Evolutionary conservation across 1,140 invertebrate genomes (phyloP).

Genomic region (Solen grandis): DNA sequence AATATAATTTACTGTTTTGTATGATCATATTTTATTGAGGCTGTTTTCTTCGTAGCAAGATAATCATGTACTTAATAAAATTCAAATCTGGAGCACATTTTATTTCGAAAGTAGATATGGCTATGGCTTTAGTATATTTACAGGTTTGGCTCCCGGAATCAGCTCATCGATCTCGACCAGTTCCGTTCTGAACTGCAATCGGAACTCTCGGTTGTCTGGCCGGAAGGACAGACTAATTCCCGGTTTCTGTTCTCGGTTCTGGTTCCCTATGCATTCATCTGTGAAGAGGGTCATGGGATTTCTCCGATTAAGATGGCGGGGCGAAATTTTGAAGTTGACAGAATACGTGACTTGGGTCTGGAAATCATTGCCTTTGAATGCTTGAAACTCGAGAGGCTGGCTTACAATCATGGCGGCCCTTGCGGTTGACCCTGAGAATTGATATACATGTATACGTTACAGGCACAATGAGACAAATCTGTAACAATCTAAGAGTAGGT

Average conservation of each 20-base stretch:
- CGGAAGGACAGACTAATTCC: conserved; percentile 28
- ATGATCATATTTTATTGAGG: no score
- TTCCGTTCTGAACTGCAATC: conserved; percentile 35
- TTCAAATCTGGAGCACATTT: no score
- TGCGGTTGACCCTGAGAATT: conserved; percentile 20
- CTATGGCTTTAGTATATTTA: no score
- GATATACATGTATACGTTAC: no score
- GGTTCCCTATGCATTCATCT: conserved; percentile 24
- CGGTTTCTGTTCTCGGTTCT: conserved; percentile 25
- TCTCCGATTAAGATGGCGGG: background rate
- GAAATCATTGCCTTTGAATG: conserved; percentile 53
- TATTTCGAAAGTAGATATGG: no score
- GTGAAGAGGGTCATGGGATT: conserved; percentile 40
- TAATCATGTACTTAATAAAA: no score
- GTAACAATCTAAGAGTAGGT: no score
- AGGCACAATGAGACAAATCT: no score
- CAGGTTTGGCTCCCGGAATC: conserved; percentile 26
- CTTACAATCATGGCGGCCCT: conserved; percentile 44
- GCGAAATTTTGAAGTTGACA: conserved; percentile 41
- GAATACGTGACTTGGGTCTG: conserved; percentile 42
- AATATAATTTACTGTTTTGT: no score
- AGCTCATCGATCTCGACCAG: background rate
- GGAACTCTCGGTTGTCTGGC: conserved; percentile 27
- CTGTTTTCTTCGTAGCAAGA: no score
- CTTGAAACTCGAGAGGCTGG: conserved; percentile 39